These are phyloP conservation scores for Psittacula echo DNA, from an alignment of 2,797 vertebrate genomes.

Conservation along the genomic window DNA sequence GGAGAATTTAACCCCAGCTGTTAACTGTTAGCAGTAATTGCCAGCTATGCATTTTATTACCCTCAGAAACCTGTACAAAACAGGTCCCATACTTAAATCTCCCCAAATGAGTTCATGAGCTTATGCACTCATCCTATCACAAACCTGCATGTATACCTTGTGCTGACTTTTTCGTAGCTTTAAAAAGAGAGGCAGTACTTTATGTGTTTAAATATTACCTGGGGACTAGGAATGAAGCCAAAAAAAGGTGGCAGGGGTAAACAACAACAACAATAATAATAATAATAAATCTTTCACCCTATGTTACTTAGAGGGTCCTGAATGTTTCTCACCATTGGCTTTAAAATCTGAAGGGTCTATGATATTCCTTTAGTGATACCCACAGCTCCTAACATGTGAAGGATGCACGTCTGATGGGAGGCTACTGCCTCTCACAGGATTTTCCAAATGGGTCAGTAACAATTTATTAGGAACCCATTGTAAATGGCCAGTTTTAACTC, in stretches of 20 bases:
- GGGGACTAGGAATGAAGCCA: neutral
- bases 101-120: slow-evolving; percentile 22
- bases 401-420: neutral
- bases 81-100: neutral
- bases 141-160: neutral
- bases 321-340: neutral
- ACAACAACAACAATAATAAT: neutral
- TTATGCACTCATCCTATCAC: neutral
- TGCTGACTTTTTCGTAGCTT: neutral
- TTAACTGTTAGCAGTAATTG: slow-evolving; percentile 11
- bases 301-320: neutral
- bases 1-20: slow-evolving; percentile 47
- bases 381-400: neutral
- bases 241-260: neutral
- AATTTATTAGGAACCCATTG: accelerated
- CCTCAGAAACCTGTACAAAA: slow-evolving; percentile 14
- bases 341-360: neutral
- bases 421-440: neutral
- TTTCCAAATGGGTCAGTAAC: neutral
- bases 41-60: neutral
- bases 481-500: neutral
- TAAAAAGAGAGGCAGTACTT: neutral
- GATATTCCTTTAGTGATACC: neutral
- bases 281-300: neutral
- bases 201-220: neutral